Base-by-base conservation (phyloP, 2,113 vertebrate genomes). In the Sitta europaea region DNA sequence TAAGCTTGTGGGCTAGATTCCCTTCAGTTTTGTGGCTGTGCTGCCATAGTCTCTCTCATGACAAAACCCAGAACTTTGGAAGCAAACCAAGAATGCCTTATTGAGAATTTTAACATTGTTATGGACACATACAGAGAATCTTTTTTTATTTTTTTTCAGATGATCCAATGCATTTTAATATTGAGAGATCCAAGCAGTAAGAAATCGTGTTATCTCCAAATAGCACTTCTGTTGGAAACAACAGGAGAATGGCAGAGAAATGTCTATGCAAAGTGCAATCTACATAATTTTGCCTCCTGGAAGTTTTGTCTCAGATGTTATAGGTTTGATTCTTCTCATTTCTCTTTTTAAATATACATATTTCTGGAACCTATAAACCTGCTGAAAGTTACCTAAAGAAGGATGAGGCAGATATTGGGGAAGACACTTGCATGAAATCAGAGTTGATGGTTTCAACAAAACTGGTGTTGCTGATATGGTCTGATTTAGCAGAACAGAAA, bases 41-140 rank as follows among this genome's bases (percentile, higher is more conserved):
- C 87, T 84, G 65, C 27, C 67, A 66, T 43, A 77, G 85, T 62
- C 91, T 97, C 88, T 96, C 57, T 79, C 75, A 75, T 79, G 91
- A 96, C 48, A 75, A 90, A 97, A 93, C 86, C 0, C 90, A 97
- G 87, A 84, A 59, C 84, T 74, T 67, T 92, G 94, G 86, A 96
- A 58, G 59, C 67, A 97, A 94, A 90, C 76, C 92, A 98, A 97
- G 95, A 97, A 96, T 87, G 68, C 79, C 85, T 86, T 73, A 51
- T 58, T 61, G 55, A 73, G 58, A 82, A 96, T 81, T 86, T 86
- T 66, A 96, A 90, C 45, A 77, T 45, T 57, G 61, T 48, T 48
- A 33, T 14, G 9, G 48, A 35, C 40, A 43, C 21, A 62, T 18
- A 40, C 5, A n/a, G n/a, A n/a, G n/a, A n/a, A 40, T 40, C 12